Evolutionary conservation across 2,888 invertebrate species (phyloP).

Genomic region (Drosophila algonquin): DNA sequence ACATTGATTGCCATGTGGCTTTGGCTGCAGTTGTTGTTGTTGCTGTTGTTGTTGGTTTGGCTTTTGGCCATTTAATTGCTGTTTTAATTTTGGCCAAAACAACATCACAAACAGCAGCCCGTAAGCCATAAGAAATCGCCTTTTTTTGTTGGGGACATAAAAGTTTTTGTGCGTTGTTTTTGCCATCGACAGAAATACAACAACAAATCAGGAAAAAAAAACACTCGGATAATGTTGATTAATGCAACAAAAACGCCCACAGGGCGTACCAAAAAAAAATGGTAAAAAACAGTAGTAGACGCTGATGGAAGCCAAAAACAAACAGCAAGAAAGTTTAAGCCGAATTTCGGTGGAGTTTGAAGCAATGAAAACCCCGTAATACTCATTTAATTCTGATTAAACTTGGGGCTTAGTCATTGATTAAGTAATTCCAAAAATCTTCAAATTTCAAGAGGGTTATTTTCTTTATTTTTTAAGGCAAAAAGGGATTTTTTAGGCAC

Average conservation of each 20-base stretch:
- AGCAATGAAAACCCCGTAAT: background rate
- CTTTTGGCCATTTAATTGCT: constrained; percentile 79
- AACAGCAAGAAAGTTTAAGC: constrained; percentile 3
- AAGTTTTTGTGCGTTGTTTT: constrained; percentile 27
- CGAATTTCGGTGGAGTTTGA: background rate
- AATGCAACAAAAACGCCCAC: constrained; percentile 64
- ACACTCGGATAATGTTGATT: constrained; percentile 66
- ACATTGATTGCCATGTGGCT: constrained; percentile 18
- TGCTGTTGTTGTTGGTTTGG: constrained; percentile 50
- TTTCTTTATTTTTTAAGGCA: too few species aligned
- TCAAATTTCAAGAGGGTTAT: too few species aligned
- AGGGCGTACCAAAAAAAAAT: constrained; percentile 28
- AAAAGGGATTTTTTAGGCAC: too few species aligned
- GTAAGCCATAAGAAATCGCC: constrained; percentile 30
- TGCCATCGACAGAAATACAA: constrained; percentile 47
- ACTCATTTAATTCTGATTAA: background rate
- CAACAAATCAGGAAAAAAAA: constrained; percentile 30
- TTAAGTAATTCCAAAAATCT: too few species aligned
- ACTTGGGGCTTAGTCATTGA: too few species aligned
- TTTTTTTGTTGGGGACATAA: constrained; percentile 24
- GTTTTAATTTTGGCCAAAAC: constrained; percentile 65
- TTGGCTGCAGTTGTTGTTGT: constrained; percentile 8
- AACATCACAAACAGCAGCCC: constrained; percentile 26
- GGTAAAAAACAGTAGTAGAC: background rate
- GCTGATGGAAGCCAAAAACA: background rate